These are phyloP conservation scores for Echinometra lucunter DNA, from an alignment of 53 echinoderm and acorn worm genomes.

Conservation along the genomic window DNA sequence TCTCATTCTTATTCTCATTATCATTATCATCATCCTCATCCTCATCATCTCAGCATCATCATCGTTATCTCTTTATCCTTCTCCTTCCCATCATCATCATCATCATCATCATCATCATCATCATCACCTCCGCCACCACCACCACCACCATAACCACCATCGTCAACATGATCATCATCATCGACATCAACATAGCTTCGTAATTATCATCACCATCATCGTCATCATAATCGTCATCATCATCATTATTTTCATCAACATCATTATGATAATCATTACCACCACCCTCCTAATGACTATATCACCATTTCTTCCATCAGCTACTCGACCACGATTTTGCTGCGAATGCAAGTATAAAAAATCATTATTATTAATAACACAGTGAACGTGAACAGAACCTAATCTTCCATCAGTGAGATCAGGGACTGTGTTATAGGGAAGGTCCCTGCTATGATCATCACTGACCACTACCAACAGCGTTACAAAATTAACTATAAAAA, in stretches of 20 bases:
- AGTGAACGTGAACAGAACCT: neutral
- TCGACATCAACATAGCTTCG: neutral
- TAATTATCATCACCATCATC: neutral
- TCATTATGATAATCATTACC: neutral
- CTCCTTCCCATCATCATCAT: constrained; percentile 67
- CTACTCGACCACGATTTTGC: constrained; percentile 11
- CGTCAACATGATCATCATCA: neutral
- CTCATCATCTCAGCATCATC: constrained; percentile 37
- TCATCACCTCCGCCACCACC: neutral
- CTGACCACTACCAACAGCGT: neutral
- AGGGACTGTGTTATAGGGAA: no score
- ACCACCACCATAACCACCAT: neutral
- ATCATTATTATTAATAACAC: neutral
- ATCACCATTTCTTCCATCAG: neutral
- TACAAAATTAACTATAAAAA: neutral
- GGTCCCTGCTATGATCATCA: neutral
- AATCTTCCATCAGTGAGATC: constrained; percentile 20
- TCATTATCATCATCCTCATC: constrained; percentile 57
- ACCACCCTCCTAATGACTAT: neutral
- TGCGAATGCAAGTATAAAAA: no score
- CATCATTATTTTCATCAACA: neutral
- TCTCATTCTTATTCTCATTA: neutral
- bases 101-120: neutral
- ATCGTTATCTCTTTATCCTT: constrained; percentile 60
- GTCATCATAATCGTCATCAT: neutral